A percentile compares a stretch with the other conserved stretches of the same genome.
phyloP scores from a whole-genome alignment of 1,140 invertebrate genomes.

The Platyura marginata region DNA sequence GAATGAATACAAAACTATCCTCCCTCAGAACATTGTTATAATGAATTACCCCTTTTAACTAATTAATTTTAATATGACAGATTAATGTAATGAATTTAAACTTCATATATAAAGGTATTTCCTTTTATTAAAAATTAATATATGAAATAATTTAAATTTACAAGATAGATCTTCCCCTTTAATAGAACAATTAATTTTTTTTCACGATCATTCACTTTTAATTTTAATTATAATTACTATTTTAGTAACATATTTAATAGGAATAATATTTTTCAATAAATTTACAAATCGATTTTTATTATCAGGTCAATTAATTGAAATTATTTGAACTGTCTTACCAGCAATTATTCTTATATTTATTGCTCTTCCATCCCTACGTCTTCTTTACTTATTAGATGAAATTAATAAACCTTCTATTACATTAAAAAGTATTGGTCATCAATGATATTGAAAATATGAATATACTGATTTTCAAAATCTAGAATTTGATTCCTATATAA shows the following conservation, averaged over 20 bases:
- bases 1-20: constrained; percentile 36
- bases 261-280: constrained; percentile 28
- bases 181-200: constrained; percentile 39
- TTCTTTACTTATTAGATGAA: constrained; percentile 43
- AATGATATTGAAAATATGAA: constrained; percentile 52
- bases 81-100: constrained; percentile 35
- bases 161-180: constrained; percentile 33
- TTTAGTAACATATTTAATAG: constrained; percentile 36
- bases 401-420: constrained; percentile 28
- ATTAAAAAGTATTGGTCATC: constrained; percentile 41
- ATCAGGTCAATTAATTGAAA: constrained; percentile 35
- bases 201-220: constrained; percentile 35
- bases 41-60: constrained; percentile 31
- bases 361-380: constrained; percentile 34
- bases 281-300: constrained; percentile 28
- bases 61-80: constrained; percentile 32
- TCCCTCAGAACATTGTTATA: constrained; percentile 32
- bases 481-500: constrained; percentile 46
- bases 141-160: constrained; percentile 30
- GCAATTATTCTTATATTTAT: constrained; percentile 40
- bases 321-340: constrained; percentile 41
- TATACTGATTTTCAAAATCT: constrained; percentile 36
- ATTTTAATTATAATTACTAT: constrained; percentile 35
- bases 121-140: constrained; percentile 30
- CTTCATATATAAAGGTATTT: constrained; percentile 34